Base-by-base conservation (phyloP, 2,888 invertebrate genomes). In the Lissocephala sabroskyi region DNA sequence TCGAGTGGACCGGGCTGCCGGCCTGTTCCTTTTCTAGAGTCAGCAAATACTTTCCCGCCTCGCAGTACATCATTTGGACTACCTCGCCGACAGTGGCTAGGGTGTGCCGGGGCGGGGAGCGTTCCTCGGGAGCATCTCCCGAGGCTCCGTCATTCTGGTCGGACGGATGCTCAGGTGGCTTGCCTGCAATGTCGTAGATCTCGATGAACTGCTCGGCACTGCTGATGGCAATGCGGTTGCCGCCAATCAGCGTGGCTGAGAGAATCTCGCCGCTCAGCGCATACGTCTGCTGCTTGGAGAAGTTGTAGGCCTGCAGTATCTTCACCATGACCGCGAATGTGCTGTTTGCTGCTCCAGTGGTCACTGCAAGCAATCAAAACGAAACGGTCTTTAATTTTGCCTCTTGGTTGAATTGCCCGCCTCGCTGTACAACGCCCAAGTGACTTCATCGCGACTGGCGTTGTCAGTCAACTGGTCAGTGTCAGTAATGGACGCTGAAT, bases 51-150 rank as follows among this genome's bases (percentile, higher is more conserved):
- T 79, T 82, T 87, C 92, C 92, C 68, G 89, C 87, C 45, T 86
- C 80, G 65, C 91, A 92, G 71, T 91, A 90, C 0, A 88, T 83
- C 41, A 93, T 86, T 74, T 89, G 88, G 40, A 88, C 86, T 3
- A 91, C 91, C 65, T 89, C 87, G 60, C 92, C 92, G 1, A 92
- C 91, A 0, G 92, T 92, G 1, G 92, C 90, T 75, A 93, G 89
- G 1, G 88, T 87, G 60, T 90, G 79, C 47, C 82, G 81, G 9
- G 49, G 55, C 0, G 80, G 81, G 30, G 65, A 59, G 2, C 71
- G 60, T 39, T 79, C 71, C 42, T 82, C 79, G 19, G 53, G 16
- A 36, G 40, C 41, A 30, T 54, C 64, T 10, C 45, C 62, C 10
- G 36, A 14, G 14, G 45, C 29, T 9, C 52, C 40, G 9, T 41